Conservation (phyloP, 2,113 vertebrate genomes). For the Hiodon alosoides region DNA sequence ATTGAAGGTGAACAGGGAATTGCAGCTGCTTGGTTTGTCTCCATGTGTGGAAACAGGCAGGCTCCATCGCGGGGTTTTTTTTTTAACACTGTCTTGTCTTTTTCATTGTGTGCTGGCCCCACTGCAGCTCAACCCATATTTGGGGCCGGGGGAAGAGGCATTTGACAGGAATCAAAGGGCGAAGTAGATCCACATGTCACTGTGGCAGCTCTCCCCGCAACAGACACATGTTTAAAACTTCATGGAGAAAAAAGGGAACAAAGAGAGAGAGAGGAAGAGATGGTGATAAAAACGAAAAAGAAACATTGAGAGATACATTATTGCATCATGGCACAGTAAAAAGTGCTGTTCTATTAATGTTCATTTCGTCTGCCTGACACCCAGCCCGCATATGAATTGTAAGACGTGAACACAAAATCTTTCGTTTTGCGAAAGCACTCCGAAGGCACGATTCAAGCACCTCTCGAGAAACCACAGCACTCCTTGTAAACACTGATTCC, state of each 20-base stretch:
- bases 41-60: no score
- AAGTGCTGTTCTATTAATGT: neutral
- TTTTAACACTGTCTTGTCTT: neutral
- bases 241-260: neutral
- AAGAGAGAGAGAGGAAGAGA: neutral
- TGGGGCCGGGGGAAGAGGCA: neutral
- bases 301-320: neutral
- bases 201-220: no score
- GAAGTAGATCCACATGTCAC: neutral
- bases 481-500: neutral
- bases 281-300: conserved; percentile 1
- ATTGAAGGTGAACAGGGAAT: neutral
- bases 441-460: neutral
- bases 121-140: neutral
- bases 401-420: neutral
- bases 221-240: neutral
- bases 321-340: neutral
- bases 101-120: neutral
- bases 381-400: no score
- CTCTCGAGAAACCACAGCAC: neutral
- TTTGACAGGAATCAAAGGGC: neutral
- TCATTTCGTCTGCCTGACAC: no score
- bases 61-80: no score
- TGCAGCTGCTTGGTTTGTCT: neutral
- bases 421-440: neutral